Percentiles rank a stretch among this genome's conserved stretches.
Evolutionary conservation across 2,113 vertebrate genomes (phyloP).

Genomic region (Proterorhinus semilunaris): DNA sequence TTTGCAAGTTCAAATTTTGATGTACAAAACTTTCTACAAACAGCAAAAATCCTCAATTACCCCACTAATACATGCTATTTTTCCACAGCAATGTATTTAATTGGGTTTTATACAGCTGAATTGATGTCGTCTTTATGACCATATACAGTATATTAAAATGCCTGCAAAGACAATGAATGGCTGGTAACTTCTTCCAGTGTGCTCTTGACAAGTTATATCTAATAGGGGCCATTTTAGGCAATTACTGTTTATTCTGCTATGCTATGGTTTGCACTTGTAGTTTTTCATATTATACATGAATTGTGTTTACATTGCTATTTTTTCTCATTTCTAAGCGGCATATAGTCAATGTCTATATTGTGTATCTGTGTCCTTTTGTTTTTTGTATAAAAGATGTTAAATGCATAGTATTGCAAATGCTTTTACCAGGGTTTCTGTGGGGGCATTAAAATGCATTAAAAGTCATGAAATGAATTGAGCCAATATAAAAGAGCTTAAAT

Average conservation of each 20-base stretch:
- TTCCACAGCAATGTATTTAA: slow-evolving; percentile 4
- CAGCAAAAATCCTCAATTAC: neutral
- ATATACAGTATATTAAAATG: slow-evolving; percentile 22
- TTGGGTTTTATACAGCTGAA: slow-evolving; percentile 8
- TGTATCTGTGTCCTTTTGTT: too few relatives aligned
- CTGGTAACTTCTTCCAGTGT: slow-evolving; percentile 41
- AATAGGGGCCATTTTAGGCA: slow-evolving; percentile 44
- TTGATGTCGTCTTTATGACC: slow-evolving; percentile 21
- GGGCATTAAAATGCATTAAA: too few relatives aligned
- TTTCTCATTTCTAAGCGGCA: too few relatives aligned
- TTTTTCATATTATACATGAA: neutral
- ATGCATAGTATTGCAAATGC: too few relatives aligned
- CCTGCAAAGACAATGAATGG: slow-evolving; percentile 33
- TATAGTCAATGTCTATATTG: too few relatives aligned
- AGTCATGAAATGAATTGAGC: too few relatives aligned
- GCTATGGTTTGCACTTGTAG: neutral
- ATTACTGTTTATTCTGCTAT: slow-evolving; percentile 40
- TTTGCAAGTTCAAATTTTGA: too few relatives aligned
- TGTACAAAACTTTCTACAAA: too few relatives aligned
- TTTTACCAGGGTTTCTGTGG: too few relatives aligned
- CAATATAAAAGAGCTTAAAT: too few relatives aligned
- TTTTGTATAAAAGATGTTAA: too few relatives aligned
- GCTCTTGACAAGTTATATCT: slow-evolving; percentile 47
- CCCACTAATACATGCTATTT: neutral
- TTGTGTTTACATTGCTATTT: neutral